These are phyloP conservation scores for Labeo rohita DNA, from an alignment of 2,113 vertebrate species.

Conservation along the genomic window DNA sequence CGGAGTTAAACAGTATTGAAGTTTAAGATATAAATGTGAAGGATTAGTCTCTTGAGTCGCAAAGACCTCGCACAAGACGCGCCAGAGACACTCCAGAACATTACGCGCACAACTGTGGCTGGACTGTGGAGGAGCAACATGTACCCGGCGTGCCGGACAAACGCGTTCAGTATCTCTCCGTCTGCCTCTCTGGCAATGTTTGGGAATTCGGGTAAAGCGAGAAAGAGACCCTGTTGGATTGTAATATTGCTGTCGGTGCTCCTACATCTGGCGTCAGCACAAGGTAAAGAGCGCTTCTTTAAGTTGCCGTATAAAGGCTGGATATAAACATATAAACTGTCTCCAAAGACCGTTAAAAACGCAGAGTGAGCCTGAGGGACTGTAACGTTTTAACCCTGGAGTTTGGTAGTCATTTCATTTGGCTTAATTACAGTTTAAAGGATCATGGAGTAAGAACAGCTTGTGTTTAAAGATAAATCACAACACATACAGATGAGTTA, in stretches of 20 bases:
- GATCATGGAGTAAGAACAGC: background rate
- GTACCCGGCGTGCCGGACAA: conserved; percentile 64
- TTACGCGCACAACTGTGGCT: conserved; percentile 47
- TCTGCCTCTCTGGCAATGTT: conserved; percentile 64
- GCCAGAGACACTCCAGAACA: conserved; percentile 21
- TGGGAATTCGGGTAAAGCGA: conserved; percentile 64
- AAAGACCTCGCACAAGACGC: conserved; percentile 1
- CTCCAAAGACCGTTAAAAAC: background rate
- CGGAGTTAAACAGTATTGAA: background rate
- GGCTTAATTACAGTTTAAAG: background rate
- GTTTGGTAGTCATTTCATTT: background rate
- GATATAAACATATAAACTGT: background rate
- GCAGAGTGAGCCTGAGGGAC: background rate
- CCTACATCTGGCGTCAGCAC: conserved; percentile 66
- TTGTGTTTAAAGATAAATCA: background rate
- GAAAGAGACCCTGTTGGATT: conserved; percentile 76
- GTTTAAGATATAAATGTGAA: background rate
- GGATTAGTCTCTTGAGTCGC: background rate
- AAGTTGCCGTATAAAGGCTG: conserved; percentile 9
- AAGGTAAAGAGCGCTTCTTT: conserved; percentile 70
- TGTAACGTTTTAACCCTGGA: background rate
- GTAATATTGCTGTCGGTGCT: conserved; percentile 70
- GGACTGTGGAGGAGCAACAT: conserved; percentile 57
- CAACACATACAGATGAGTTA: background rate
- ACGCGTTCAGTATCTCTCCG: conserved; percentile 63